phyloP scores from a whole-genome alignment of 2,113 vertebrate species.

The Bombycilla garrulus region DNA sequence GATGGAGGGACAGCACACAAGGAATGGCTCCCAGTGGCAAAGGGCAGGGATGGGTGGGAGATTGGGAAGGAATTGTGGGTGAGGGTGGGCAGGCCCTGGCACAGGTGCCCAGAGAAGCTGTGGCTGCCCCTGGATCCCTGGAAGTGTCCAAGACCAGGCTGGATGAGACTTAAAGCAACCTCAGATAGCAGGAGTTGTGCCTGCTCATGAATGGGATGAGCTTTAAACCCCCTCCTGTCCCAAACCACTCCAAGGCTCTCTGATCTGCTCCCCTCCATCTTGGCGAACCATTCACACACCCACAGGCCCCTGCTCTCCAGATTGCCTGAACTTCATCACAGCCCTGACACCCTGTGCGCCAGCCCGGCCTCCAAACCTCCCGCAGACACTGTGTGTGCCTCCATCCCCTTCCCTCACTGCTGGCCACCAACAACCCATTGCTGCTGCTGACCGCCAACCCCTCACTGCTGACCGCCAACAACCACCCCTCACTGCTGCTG shows the following conservation, averaged over 20 bases:
- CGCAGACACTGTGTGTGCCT: rapidly evolving
- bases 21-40: background rate
- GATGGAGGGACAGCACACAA: background rate
- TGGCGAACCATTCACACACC: rapidly evolving
- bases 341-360: no score
- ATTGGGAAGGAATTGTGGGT: background rate
- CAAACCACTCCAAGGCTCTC: background rate
- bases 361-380: background rate
- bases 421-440: no score
- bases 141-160: background rate
- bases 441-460: no score
- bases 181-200: background rate
- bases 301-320: background rate
- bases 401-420: background rate
- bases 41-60: background rate
- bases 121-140: background rate
- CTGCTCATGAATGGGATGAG: no score
- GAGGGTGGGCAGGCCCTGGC: no score
- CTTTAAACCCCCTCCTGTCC: background rate
- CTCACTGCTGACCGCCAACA: no score
- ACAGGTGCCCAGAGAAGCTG: no score
- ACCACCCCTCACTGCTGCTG: no score
- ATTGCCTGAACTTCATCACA: rapidly evolving
- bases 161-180: background rate
- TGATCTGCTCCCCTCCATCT: rapidly evolving